A percentile compares a stretch with the other conserved stretches of the same genome.
These are phyloP conservation scores for Xylocopa sonorina DNA, from an alignment of 1,140 invertebrate species.

Conservation along the genomic window DNA sequence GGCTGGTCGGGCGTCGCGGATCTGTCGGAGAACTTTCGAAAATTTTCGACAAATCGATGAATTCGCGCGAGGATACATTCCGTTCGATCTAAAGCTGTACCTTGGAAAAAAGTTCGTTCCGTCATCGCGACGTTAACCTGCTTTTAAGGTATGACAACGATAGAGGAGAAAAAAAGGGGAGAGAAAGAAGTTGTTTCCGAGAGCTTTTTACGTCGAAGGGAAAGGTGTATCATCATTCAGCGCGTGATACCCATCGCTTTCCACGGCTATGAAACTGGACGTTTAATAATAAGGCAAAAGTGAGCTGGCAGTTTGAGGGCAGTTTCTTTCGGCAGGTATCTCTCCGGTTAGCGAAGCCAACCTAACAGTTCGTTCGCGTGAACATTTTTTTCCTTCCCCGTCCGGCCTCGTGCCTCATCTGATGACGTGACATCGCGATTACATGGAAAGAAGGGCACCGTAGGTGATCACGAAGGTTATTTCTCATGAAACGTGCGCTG, in stretches of 20 bases:
- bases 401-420: conserved; percentile 66
- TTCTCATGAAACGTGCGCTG: conserved; percentile 29
- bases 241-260: conserved; percentile 36
- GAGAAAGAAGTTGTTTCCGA: too few species aligned
- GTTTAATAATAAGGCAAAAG: conserved; percentile 67
- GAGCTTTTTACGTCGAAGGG: conserved; percentile 6
- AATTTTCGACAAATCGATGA: background rate
- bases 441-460: conserved; percentile 71
- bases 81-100: too few species aligned
- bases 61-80: background rate
- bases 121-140: too few species aligned
- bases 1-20: background rate
- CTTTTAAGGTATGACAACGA: background rate
- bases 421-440: conserved; percentile 74
- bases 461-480: conserved; percentile 63
- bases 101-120: too few species aligned
- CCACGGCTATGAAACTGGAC: conserved; percentile 27
- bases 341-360: conserved; percentile 67
- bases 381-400: conserved; percentile 58
- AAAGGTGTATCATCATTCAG: conserved; percentile 35
- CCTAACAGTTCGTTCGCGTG: conserved; percentile 68
- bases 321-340: conserved; percentile 64
- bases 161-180: background rate
- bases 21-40: background rate
- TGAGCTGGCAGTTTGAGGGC: conserved; percentile 68